Conservation (phyloP, 1,140 invertebrate genomes). For the Fopius arisanus region DNA sequence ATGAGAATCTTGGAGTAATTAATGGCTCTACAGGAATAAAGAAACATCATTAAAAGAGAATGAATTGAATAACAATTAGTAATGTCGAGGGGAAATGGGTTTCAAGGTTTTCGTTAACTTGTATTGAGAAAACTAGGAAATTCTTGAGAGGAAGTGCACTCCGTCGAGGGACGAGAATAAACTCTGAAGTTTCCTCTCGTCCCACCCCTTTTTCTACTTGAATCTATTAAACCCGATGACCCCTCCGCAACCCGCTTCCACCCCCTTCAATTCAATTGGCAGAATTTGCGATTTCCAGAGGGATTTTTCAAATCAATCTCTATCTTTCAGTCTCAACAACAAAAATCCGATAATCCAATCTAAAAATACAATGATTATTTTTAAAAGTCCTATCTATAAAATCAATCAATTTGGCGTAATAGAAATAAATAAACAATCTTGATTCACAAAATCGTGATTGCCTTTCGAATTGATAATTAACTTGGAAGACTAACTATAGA, state of each 20-base stretch:
- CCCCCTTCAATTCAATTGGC: conserved; percentile 27
- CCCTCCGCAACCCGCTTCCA: conserved; percentile 34
- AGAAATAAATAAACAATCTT: too few species aligned
- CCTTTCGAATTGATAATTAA: too few species aligned
- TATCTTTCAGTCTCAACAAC: too few species aligned
- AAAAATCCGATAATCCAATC: too few species aligned
- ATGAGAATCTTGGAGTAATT: neutral
- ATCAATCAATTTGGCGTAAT: too few species aligned
- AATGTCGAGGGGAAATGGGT: neutral
- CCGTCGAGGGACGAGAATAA: neutral
- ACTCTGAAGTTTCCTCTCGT: neutral
- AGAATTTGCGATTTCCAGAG: too few species aligned
- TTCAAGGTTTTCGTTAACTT: neutral
- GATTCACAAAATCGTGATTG: too few species aligned
- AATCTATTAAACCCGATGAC: conserved; percentile 53
- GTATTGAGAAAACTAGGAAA: neutral
- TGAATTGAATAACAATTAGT: neutral
- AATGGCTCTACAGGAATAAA: neutral
- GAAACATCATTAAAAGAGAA: neutral
- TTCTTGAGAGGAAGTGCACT: neutral
- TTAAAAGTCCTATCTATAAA: too few species aligned
- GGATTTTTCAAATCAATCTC: too few species aligned
- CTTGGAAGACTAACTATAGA: too few species aligned
- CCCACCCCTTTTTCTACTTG: neutral
- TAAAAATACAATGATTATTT: too few species aligned